A percentile compares a stretch with the other conserved stretches of the same genome.
These are phyloP conservation scores for Atta colombica DNA, from an alignment of 1,140 invertebrate genomes.

Conservation along the genomic window DNA sequence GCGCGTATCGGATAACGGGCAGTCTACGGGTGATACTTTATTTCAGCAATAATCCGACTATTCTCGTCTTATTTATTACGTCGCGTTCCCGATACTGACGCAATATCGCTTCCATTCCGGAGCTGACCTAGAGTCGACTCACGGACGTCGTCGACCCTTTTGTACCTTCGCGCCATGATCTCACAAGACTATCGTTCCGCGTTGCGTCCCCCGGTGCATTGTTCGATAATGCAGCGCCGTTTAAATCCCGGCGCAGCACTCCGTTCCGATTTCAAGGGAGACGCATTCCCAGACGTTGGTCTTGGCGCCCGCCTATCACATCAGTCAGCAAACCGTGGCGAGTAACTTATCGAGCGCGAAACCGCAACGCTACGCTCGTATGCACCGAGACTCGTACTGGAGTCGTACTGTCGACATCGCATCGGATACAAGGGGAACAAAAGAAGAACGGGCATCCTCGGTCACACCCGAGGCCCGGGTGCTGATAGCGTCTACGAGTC, in stretches of 20 bases:
- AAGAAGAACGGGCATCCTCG: slow-evolving; percentile 64
- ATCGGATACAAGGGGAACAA: slow-evolving; percentile 23
- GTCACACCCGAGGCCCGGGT: slow-evolving; percentile 58
- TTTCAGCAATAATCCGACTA: slow-evolving; percentile 25
- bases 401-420: slow-evolving; percentile 15
- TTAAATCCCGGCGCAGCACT: slow-evolving; percentile 70
- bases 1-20: background rate
- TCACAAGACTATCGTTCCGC: slow-evolving; percentile 54
- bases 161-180: slow-evolving; percentile 44
- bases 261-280: slow-evolving; percentile 76
- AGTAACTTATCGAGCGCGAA: slow-evolving; percentile 80
- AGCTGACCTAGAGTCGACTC: slow-evolving; percentile 33
- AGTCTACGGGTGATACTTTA: slow-evolving; percentile 16
- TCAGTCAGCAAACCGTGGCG: slow-evolving; percentile 75
- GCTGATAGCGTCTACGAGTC: slow-evolving; percentile 70
- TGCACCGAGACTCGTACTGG: slow-evolving; percentile 34
- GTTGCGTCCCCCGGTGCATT: slow-evolving; percentile 72
- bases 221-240: slow-evolving; percentile 79
- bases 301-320: slow-evolving; percentile 83
- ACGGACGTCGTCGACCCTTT: slow-evolving; percentile 40
- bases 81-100: slow-evolving; percentile 30
- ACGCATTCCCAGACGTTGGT: slow-evolving; percentile 83
- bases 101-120: slow-evolving; percentile 42
- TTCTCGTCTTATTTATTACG: slow-evolving; percentile 42
- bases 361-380: slow-evolving; percentile 68